A percentile compares a stretch with the other conserved stretches of the same genome.
Conservation (phyloP, 2,797 vertebrate species). For the Cyprinodon diabolis region DNA sequence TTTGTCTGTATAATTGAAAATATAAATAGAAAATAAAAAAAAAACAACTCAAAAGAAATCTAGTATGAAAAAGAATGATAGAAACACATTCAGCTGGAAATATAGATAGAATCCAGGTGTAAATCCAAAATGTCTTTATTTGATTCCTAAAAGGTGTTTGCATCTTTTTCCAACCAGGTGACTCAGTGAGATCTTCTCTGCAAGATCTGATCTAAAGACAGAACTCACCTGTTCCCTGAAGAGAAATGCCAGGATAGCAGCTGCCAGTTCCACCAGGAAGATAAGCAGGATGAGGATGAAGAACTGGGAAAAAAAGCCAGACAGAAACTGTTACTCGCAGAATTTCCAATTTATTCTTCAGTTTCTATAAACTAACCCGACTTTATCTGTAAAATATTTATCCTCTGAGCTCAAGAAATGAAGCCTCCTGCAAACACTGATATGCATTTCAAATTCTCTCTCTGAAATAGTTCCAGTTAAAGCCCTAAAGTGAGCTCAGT, state of each 20-base stretch:
- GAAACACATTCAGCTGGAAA: too few relatives aligned
- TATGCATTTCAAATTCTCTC: too few relatives aligned
- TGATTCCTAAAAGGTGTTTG: not conserved
- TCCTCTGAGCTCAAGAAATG: not conserved
- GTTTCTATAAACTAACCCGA: too few relatives aligned
- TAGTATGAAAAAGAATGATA: too few relatives aligned
- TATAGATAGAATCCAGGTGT: not conserved
- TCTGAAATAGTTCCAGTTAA: too few relatives aligned
- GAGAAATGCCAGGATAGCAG: slow-evolving; percentile 92
- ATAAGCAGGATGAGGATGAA: slow-evolving; percentile 94
- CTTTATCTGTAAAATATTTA: not conserved
- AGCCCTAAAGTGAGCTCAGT: too few relatives aligned
- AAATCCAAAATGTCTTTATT: not conserved
- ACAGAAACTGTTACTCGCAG: not conserved
- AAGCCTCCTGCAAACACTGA: too few relatives aligned
- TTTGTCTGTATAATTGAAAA: too few relatives aligned
- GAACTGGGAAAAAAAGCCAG: slow-evolving; percentile 78
- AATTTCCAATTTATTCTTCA: not conserved
- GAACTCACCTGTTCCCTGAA: slow-evolving; percentile 91
- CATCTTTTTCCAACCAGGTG: not conserved
- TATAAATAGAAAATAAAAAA: too few relatives aligned
- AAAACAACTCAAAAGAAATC: too few relatives aligned
- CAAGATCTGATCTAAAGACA: not conserved
- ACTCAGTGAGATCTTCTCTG: not conserved
- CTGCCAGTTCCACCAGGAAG: slow-evolving; percentile 92